Conservation (phyloP, 2,888 invertebrate genomes). For the Palloptera scutellata region DNA sequence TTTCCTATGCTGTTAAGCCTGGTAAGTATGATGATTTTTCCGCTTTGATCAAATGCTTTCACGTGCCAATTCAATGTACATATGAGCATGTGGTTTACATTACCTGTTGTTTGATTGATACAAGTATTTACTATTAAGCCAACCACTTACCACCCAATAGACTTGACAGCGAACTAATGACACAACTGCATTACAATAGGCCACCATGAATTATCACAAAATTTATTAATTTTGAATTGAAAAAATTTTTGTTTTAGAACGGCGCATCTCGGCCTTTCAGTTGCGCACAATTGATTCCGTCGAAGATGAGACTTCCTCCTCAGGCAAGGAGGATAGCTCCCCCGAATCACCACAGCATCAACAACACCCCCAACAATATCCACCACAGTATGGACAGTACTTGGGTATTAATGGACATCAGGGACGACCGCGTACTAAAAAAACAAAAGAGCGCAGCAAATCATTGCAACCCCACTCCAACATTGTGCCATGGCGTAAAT, state of each 20-base stretch:
- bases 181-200: too few species aligned
- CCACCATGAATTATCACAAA: too few species aligned
- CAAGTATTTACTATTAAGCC: too few species aligned
- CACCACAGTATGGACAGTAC: constrained; percentile 53
- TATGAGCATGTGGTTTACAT: too few species aligned
- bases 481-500: constrained; percentile 61
- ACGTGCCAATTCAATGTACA: too few species aligned
- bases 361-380: constrained; percentile 36
- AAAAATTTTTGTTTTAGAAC: constrained; percentile 47
- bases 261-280: constrained; percentile 62
- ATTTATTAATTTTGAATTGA: too few species aligned
- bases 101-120: too few species aligned
- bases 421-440: constrained; percentile 58
- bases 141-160: too few species aligned
- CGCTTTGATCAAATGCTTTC: too few species aligned
- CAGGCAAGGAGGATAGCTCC: constrained; percentile 61
- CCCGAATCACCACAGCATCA: constrained; percentile 54
- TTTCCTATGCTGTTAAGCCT: too few species aligned
- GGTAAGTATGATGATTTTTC: too few species aligned
- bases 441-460: constrained; percentile 59
- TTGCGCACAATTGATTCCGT: constrained; percentile 59
- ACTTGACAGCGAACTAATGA: too few species aligned
- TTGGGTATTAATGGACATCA: constrained; percentile 56
- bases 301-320: constrained; percentile 62
- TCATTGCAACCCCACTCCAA: constrained; percentile 61